Evolutionary conservation across 2,797 vertebrate genomes (phyloP), one percentile per base, ranked within the genome.

Genomic region (Eulemur albifrons): DNA sequence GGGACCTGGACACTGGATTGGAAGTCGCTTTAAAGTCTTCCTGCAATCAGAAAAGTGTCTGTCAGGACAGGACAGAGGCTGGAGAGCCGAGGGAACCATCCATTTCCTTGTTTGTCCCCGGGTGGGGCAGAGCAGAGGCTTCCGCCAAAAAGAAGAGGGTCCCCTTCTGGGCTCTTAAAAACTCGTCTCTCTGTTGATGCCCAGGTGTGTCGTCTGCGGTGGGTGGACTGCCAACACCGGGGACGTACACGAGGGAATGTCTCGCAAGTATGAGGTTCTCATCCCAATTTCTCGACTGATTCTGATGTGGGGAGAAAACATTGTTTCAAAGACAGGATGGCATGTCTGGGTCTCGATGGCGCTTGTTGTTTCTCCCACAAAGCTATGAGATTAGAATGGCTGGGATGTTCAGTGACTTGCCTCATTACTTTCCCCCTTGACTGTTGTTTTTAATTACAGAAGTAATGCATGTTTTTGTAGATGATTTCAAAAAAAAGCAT

Each of bases 371-470:
- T 80, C 40, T 77, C 61, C 40, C 38, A 84, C 32, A 83, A 63
- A 88, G 52, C 59, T 70, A 4, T 25, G 8, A 52, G 48, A 48
- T 45, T 88, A 82, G 48, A 65, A n/a, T 15, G 40, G 52, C 38
- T 67, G 63, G 23, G 43, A 25, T 11, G 4, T 61, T 93, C 77
- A 69, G 40, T 7, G n/a, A 79, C 32, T 59, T 0, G 0, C 17
- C 21, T 57, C 38, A n/a, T 67, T 75, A 63, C 48, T 81, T 94
- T 81, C 61, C 38, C 79, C 80, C 70, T 69, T 93, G 88, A 9
- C 72, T 89, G 86, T 52, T 88, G 13, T 80, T 95, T 95, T 93
- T 92, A 94, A 97, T 83, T 89, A 90, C 79, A 94, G 90, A 94
- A 88, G 65, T 25, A 79, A 79, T 38, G 79, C 79, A 14, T 95